A percentile compares a stretch with the other conserved stretches of the same genome.
phyloP scores from a whole-genome alignment of 2,888 invertebrate genomes.

The Tenthredo notha region DNA sequence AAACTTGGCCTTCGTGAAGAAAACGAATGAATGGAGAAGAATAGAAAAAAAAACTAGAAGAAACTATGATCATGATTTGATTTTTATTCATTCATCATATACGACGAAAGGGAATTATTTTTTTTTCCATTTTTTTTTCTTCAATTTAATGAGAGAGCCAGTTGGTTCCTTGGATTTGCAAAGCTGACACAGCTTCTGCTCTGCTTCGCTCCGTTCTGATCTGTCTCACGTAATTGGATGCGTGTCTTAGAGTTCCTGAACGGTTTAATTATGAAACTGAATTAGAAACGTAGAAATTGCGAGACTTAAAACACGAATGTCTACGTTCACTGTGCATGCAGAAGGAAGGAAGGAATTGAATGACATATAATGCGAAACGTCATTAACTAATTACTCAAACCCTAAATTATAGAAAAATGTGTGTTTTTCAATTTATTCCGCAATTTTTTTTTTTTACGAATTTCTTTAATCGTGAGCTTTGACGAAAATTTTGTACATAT shows the following conservation, averaged over 20 bases:
- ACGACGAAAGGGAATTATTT: background rate
- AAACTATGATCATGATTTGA: background rate
- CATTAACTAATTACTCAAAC: background rate
- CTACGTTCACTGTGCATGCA: background rate
- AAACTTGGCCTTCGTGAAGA: background rate
- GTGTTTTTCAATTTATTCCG: too few relatives aligned
- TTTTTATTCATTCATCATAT: background rate
- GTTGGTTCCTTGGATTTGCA: background rate
- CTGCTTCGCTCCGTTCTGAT: background rate
- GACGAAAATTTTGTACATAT: background rate
- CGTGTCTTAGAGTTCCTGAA: background rate
- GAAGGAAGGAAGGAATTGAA: background rate
- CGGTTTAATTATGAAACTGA: constrained; percentile 25
- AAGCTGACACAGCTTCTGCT: background rate
- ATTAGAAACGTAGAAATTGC: constrained; percentile 1
- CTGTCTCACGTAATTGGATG: constrained; percentile 1
- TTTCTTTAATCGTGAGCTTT: background rate
- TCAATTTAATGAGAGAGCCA: background rate
- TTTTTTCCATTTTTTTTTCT: background rate
- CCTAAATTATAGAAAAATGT: too few relatives aligned
- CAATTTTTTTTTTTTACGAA: background rate
- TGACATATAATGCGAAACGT: background rate
- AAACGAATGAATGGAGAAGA: background rate
- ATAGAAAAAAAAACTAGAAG: too few relatives aligned
- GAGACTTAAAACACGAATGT: background rate